Evolutionary conservation across 2,797 vertebrate species (phyloP).

Genomic region (Semotilus atromaculatus): DNA sequence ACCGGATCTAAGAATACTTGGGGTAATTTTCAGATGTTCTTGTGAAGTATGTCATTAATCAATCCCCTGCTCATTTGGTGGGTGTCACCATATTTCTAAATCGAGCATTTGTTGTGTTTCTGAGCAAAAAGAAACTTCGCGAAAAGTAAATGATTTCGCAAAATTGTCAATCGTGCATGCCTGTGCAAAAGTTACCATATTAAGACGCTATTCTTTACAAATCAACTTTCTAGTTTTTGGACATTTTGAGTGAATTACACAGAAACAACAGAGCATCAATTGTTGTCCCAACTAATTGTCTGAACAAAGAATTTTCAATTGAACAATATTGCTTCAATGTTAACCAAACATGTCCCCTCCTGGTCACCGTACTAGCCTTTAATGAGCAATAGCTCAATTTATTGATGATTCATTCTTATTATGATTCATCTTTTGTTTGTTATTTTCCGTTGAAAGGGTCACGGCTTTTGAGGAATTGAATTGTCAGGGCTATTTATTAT

Average conservation of each 20-base stretch:
- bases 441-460: constrained; percentile 15
- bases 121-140: background rate
- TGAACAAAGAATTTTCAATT: background rate
- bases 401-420: background rate
- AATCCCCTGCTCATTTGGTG: background rate
- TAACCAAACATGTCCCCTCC: background rate
- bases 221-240: background rate
- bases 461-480: background rate
- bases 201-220: background rate
- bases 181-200: background rate
- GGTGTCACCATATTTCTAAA: background rate
- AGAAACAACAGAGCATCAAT: background rate
- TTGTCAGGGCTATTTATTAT: constrained; percentile 20
- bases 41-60: constrained; percentile 29
- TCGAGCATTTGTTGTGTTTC: background rate
- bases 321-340: background rate
- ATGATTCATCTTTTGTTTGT: constrained; percentile 2
- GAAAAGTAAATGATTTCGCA: background rate
- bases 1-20: constrained; percentile 15
- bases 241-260: background rate
- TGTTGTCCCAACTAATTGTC: background rate
- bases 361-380: background rate
- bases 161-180: background rate
- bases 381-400: background rate
- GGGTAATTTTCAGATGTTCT: constrained; percentile 21